Base-by-base conservation (phyloP, 1,140 invertebrate genomes). In the Rhyzopertha dominica region DNA sequence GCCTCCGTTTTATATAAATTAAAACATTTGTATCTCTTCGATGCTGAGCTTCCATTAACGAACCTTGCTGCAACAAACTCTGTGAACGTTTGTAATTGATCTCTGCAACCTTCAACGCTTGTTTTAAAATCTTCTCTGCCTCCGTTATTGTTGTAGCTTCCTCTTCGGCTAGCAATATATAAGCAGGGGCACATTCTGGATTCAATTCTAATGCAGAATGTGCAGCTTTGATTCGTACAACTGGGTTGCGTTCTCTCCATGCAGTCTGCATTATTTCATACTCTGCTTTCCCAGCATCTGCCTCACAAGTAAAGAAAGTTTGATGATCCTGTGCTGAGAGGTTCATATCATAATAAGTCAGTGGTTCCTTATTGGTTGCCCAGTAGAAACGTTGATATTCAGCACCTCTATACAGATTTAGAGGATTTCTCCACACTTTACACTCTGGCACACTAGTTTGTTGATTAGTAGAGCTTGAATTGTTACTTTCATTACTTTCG, bases 341-440 rank as follows among this genome's bases (percentile, higher is more conserved):
- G 70, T 98, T 99, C 94, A 98, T 98, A 62, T 98, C 96, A 68
- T 98, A 98, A 70, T 95, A 98, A 0, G 96, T 98, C 17, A 98
- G 73, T 0, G 95, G 95, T 55, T 98, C 94, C 68, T 94, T 95
- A 53, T 85, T 87, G 1, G 89, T 94, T 0, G 85, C 81, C 80
- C 83, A 87, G 61, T 84, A 90, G 69, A 95, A 95, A 23, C 94
- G 74, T 56, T 92, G 87, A 72, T 99, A 98, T 66, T 99, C 95
- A 4, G 94, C 89, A 1, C 95, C 95, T 24, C 95, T 80, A 67
- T 97, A 94, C 29, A 99, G 72, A 73, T 94, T 95, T 51, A 96
- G 78, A 3, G 95, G 94, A 76, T 98, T 98, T 22, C 95, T 76
- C 95, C 95, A 98, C 5, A 98, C 93, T 77, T 96, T 96, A 65